phyloP scores from a whole-genome alignment of 2,888 invertebrate species.

The Harpalus rufipes region DNA sequence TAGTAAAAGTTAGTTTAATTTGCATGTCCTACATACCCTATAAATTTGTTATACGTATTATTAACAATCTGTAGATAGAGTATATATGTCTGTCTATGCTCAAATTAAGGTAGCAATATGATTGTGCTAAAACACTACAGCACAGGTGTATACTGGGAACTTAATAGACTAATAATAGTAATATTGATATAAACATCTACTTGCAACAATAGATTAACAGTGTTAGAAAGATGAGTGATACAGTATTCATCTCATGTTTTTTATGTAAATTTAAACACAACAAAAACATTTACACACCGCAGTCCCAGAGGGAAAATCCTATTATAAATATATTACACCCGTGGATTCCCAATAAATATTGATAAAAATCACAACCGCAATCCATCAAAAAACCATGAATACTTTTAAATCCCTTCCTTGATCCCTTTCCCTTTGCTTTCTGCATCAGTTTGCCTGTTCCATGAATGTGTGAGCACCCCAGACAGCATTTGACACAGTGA shows the following conservation, averaged over 20 bases:
- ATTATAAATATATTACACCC: conserved; percentile 53
- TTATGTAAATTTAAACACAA: conserved; percentile 11
- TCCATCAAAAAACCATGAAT: conserved; percentile 53
- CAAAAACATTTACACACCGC: background rate
- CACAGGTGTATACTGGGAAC: too few relatives aligned
- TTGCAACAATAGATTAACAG: too few relatives aligned
- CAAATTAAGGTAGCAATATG: too few relatives aligned
- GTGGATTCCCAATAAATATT: conserved; percentile 47
- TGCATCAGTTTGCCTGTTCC: background rate
- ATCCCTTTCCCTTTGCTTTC: background rate
- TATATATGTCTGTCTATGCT: too few relatives aligned
- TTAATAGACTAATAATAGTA: too few relatives aligned
- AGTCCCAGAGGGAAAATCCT: conserved; percentile 18
- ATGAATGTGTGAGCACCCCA: conserved; percentile 70
- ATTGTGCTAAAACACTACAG: too few relatives aligned
- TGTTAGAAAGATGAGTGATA: too few relatives aligned
- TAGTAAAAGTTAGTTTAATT: too few relatives aligned
- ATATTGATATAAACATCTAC: too few relatives aligned
- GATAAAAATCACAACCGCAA: conserved; percentile 50
- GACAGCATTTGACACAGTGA: conserved; percentile 71
- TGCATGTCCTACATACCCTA: too few relatives aligned
- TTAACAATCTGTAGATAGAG: too few relatives aligned
- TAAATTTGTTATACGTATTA: too few relatives aligned
- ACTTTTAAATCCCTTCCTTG: conserved; percentile 38
- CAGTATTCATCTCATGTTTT: background rate